These are phyloP conservation scores for Cephus cinctus DNA, from an alignment of 1,140 invertebrate genomes.

Conservation along the genomic window DNA sequence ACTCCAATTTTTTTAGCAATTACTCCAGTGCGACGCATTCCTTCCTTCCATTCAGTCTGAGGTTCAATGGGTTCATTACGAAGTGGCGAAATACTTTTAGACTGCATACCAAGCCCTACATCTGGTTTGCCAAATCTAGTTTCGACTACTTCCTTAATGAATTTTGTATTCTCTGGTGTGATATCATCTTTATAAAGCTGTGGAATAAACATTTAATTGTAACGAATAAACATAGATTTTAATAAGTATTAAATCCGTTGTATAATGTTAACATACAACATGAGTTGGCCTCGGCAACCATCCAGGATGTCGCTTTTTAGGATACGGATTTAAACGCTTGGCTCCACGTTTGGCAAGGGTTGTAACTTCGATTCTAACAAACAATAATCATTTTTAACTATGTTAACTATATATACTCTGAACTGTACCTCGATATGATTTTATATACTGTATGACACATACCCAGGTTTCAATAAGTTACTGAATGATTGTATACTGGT, in stretches of 20 bases:
- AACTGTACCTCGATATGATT: not conserved
- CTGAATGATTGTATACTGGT: too few species aligned
- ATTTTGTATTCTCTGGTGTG: slow-evolving; percentile 77
- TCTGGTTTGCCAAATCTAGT: slow-evolving; percentile 61
- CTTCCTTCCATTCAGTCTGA: slow-evolving; percentile 62
- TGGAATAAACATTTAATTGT: slow-evolving; percentile 18
- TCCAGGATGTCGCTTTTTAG: slow-evolving; percentile 57
- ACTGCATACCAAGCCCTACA: slow-evolving; percentile 45
- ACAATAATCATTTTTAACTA: not conserved
- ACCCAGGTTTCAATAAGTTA: too few species aligned
- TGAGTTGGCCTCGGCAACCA: slow-evolving; percentile 60
- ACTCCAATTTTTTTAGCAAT: slow-evolving; percentile 92
- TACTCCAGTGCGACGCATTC: slow-evolving; percentile 74
- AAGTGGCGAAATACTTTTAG: slow-evolving; percentile 45
- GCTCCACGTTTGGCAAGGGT: slow-evolving; percentile 9
- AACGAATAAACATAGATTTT: slow-evolving; percentile 5
- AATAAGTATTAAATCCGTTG: slow-evolving; percentile 17
- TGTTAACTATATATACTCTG: not conserved
- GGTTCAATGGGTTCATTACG: slow-evolving; percentile 61
- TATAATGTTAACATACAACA: slow-evolving; percentile 43
- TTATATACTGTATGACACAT: too few species aligned
- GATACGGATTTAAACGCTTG: slow-evolving; percentile 21
- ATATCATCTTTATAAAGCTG: slow-evolving; percentile 70
- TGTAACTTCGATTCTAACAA: slow-evolving; percentile 4
- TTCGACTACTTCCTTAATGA: slow-evolving; percentile 76